These are phyloP conservation scores for Numenius arquata DNA, from an alignment of 2,113 vertebrate genomes.

Conservation along the genomic window DNA sequence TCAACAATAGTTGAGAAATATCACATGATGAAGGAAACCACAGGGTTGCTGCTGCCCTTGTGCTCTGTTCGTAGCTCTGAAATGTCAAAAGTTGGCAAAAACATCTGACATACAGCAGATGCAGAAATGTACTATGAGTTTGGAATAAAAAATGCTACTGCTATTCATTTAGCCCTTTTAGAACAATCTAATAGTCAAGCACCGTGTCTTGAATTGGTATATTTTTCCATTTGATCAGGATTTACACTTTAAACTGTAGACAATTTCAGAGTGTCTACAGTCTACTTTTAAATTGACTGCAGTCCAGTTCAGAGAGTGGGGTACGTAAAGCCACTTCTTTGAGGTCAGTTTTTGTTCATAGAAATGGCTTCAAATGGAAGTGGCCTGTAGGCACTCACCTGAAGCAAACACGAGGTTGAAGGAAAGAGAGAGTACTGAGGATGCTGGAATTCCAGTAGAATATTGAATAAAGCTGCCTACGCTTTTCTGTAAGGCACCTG, in stretches of 20 bases:
- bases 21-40: rapidly evolving
- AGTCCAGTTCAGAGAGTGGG: background rate
- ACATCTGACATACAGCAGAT: background rate
- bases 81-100: background rate
- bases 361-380: background rate
- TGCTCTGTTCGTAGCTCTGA: background rate
- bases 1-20: background rate
- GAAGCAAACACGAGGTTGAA: background rate
- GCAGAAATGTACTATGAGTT: background rate
- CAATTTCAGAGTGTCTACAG: background rate
- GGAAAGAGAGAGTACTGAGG: background rate
- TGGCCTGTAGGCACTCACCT: background rate
- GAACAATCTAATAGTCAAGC: background rate
- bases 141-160: background rate
- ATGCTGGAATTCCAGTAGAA: background rate
- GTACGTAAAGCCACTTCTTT: background rate
- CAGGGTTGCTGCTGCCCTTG: background rate
- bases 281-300: background rate
- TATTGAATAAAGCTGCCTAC: background rate
- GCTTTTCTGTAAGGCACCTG: background rate
- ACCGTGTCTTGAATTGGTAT: background rate
- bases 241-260: background rate
- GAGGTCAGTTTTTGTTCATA: background rate
- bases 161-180: background rate
- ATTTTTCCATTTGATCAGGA: background rate